phyloP scores from a whole-genome alignment of 2,888 invertebrate genomes.

The Eueremaeus valkanovi region DNA sequence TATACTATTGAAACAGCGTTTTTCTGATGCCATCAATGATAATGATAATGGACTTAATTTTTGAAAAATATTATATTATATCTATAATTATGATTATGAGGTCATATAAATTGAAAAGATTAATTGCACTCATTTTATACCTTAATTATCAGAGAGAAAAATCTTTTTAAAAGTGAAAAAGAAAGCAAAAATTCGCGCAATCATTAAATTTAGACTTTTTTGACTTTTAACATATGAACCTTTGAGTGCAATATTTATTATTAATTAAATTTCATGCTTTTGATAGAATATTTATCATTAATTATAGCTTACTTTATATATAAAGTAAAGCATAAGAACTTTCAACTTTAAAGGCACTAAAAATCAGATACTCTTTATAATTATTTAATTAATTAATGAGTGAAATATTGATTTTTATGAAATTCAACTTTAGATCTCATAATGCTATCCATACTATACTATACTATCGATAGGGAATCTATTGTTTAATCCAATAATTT shows the following conservation, averaged over 20 bases:
- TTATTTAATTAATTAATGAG: too few species aligned
- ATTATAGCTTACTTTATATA: too few species aligned
- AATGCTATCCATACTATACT: too few species aligned
- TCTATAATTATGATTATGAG: neutral
- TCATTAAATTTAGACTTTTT: neutral
- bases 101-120: neutral
- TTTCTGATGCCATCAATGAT: neutral
- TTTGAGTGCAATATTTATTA: neutral
- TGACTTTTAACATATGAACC: neutral
- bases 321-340: too few species aligned
- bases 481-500: too few species aligned
- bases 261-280: conserved; percentile 1
- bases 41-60: neutral
- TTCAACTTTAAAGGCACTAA: too few species aligned
- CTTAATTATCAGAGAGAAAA: neutral
- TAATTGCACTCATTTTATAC: neutral
- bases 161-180: neutral
- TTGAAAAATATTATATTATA: neutral
- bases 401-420: too few species aligned
- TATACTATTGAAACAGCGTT: neutral
- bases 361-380: too few species aligned
- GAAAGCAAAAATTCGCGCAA: neutral
- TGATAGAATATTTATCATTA: neutral
- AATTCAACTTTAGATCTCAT: too few species aligned
- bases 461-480: too few species aligned